Evolutionary conservation across 1,140 invertebrate genomes (phyloP), one percentile per base, ranked within the genome.

Genomic region (Ectropis grisescens): DNA sequence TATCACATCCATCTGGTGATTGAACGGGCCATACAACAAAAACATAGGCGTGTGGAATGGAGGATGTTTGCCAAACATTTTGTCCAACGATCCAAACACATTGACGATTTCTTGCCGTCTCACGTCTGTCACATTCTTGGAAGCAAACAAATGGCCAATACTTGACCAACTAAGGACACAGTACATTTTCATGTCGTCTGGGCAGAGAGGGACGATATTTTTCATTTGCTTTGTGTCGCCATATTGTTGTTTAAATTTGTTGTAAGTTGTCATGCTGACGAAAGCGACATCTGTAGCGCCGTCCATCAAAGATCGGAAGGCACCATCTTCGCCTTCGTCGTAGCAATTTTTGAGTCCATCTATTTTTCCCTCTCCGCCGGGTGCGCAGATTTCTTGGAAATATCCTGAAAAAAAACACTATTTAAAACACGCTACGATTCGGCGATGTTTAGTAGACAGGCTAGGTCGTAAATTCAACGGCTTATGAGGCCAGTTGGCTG

Each of bases 201-300:
- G 65, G 53, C 84, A 90, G 29, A 88, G 65, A 37, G 67, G 75
- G 22, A 48, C 62, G 15, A 74, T 82, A 41, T 76, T 76, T 42
- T 44, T 54, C 13, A 44, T 11, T 1, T 40, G 31, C 11, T 25
- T 48, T n/a, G n/a, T n/a, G n/a, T n/a, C n/a, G n/a, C n/a, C 3
- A 40, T 27, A 15, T 64, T 47, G 2, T 36, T 34, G 11, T n/a
- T n/a, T n/a, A n/a, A 84, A 85, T 59, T 89, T 87, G 27, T 88
- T 84, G 23, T 91, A 87, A 2, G 88, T 88, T 27, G 86, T 87
- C 34, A 88, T 83, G 34, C 90, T 90, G 1, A 96, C 82, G 67
- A 97, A 97, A 0, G 94, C 94, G 0, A 98, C 92, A 62, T 97
- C 92, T 13, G 87, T 93, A 11, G 83, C 84, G 10, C 87, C 89